Base-by-base conservation (phyloP, 2,888 invertebrate genomes). In the Drosophila demipolita region DNA sequence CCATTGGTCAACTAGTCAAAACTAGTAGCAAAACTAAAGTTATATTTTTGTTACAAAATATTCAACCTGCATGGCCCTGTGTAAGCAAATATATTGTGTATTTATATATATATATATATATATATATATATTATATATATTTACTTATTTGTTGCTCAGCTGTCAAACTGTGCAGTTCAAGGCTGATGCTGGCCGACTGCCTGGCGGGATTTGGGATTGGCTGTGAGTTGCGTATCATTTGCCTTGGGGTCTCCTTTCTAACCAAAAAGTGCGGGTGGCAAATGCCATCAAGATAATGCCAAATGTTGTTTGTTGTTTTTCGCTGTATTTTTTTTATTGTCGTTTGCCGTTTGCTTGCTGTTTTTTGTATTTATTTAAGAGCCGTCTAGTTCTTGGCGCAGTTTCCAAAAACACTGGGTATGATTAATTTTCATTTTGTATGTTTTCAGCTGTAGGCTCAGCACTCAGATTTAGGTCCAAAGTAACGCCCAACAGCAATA, bases 141-240 rank as follows among this genome's bases (percentile, higher is more conserved):
- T 20, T 52, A 60, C 29, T 69, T 80, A 74, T 72, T 76, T 84
- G 72, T 74, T 74, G 72, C 87, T 84, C 79, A 72, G 78, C 85
- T 87, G 78, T 87, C 85, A 89, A 87, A 85, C 85, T 85, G 75
- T 72, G 83, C 88, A 78, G 75, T 82, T 87, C 89, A 87, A 89
- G 90, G 90, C 80, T 89, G 70, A 52, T 32, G 62, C 29, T 61
- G 62, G 60, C 65, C 61, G 68, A 57, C 67, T 60, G 68, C 71
- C 77, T 74, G 61, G 70, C 72, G 82, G 72, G 64, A 73, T 82
- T 75, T 78, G 75, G 66, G 65, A 64, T 77, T 79, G 80, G 63
- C 59, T 66, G 49, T 42, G 70, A 66, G 55, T 52, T 59, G 57
- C 36, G 63, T 58, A 60, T 62, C 63, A 45, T 49, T 61, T 66